phyloP scores from a whole-genome alignment of 2,113 vertebrate species.

The Entomyzon cyanotis region DNA sequence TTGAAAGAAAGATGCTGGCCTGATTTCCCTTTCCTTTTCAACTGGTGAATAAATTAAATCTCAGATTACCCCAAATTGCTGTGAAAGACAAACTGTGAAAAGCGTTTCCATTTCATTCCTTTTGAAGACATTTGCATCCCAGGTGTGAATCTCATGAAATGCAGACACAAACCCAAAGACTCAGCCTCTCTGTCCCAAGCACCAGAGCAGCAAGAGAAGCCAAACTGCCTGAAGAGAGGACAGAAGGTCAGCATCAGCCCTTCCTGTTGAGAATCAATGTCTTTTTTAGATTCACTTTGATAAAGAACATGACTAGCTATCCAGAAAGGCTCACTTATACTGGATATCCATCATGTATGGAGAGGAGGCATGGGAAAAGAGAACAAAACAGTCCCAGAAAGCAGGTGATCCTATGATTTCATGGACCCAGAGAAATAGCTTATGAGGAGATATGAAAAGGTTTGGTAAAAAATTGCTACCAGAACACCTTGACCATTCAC shows the following conservation, averaged over 20 bases:
- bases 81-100: not conserved
- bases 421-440: not conserved
- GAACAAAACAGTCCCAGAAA: not conserved
- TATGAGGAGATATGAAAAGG: not conserved
- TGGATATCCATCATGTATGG: not conserved
- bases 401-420: not conserved
- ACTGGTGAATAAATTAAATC: constrained; percentile 66
- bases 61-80: constrained; percentile 59
- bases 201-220: accelerated
- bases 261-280: not conserved
- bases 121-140: constrained; percentile 27
- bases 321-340: not conserved
- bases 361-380: not conserved
- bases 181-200: not conserved
- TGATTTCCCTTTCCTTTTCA: constrained; percentile 56
- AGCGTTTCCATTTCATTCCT: not conserved
- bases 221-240: not conserved
- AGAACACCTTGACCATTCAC: not conserved
- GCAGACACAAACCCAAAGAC: not conserved
- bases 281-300: not conserved
- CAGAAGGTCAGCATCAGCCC: not conserved
- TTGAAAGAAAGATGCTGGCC: constrained; percentile 54
- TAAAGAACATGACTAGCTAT: not conserved
- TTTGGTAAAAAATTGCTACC: not conserved
- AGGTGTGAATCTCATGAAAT: constrained; percentile 12